Evolutionary conservation across 2,113 vertebrate genomes (phyloP).

Genomic region (Falcunculus frontatus): DNA sequence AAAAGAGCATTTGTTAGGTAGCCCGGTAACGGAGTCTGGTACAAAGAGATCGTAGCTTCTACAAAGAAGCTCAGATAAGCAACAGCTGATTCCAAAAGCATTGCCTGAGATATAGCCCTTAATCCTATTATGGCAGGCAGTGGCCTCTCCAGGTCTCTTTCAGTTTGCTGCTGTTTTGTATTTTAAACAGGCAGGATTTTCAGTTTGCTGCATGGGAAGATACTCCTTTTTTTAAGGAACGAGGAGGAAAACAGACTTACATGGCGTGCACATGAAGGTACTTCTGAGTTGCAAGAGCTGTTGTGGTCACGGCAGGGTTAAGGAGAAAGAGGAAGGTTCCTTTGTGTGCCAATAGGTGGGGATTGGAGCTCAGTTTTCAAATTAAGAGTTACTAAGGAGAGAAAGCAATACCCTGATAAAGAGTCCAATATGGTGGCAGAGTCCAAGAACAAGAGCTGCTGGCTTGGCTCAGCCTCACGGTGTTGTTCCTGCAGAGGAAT

Average conservation of each 20-base stretch:
- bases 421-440: conserved; percentile 25
- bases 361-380: conserved; percentile 46
- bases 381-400: neutral
- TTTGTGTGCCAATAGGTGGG: conserved; percentile 47
- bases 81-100: conserved; percentile 48
- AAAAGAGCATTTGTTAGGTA: conserved; percentile 6
- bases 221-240: neutral
- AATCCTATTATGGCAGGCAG: conserved; percentile 22
- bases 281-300: neutral
- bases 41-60: conserved; percentile 10
- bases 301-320: conserved; percentile 23
- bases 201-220: neutral
- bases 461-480: neutral
- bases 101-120: conserved; percentile 33
- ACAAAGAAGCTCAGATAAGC: conserved; percentile 50
- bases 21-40: conserved; percentile 9
- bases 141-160: neutral
- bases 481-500: neutral
- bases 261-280: rapidly evolving
- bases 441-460: neutral
- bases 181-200: conserved; percentile 6
- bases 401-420: neutral
- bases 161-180: neutral
- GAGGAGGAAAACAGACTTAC: neutral
- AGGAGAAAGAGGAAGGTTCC: conserved; percentile 37